These are phyloP conservation scores for Australoheros scitulus DNA, from an alignment of 2,113 vertebrate genomes.

Conservation along the genomic window DNA sequence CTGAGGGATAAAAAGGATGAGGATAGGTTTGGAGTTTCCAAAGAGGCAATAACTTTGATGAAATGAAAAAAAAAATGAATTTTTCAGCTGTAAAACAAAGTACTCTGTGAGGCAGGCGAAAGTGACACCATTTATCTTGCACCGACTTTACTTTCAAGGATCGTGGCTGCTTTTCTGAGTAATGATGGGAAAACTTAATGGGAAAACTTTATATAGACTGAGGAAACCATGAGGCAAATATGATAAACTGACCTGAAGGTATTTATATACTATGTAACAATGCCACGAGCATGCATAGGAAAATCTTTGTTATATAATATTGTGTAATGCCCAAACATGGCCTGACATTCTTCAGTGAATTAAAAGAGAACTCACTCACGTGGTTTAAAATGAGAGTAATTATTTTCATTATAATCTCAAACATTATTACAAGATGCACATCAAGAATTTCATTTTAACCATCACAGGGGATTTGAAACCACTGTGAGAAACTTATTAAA, in stretches of 20 bases:
- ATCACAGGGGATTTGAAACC: constrained; percentile 11
- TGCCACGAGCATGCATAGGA: not conserved
- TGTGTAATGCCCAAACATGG: not conserved
- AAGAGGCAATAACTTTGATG: constrained; percentile 6
- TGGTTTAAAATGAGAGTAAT: not conserved
- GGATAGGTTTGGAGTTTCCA: not conserved
- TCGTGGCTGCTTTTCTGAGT: not conserved
- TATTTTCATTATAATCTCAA: not conserved
- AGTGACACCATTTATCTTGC: not conserved
- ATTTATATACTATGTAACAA: not conserved
- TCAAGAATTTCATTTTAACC: not conserved
- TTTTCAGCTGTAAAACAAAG: constrained; percentile 7
- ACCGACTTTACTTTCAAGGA: not conserved
- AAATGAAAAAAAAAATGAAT: constrained; percentile 24
- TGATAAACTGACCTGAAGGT: not conserved
- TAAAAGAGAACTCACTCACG: not conserved
- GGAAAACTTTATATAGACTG: not conserved
- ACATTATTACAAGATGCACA: not conserved
- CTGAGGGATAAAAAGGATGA: not conserved
- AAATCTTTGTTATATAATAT: not conserved
- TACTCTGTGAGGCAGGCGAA: not conserved
- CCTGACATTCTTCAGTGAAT: not conserved
- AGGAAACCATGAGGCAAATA: not conserved
- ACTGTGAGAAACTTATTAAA: constrained; percentile 7
- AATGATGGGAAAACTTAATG: no score